Evolutionary conservation across 1,140 invertebrate species (phyloP).

Genomic region (Acromyrmex heyeri): DNA sequence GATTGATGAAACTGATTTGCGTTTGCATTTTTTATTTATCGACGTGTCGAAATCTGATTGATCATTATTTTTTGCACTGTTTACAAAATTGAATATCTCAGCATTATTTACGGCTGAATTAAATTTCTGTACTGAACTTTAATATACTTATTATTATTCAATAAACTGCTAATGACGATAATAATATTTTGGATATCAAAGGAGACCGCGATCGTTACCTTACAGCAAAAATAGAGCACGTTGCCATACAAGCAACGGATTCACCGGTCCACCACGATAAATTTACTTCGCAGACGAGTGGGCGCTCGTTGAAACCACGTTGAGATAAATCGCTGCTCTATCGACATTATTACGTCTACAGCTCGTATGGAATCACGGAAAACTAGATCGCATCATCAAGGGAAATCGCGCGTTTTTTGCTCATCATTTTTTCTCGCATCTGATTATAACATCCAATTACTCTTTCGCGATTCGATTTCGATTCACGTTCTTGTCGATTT

Average conservation of each 20-base stretch:
- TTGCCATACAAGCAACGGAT: conserved; percentile 34
- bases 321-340: conserved; percentile 19
- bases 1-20: conserved; percentile 1
- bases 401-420: not conserved
- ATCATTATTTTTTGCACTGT: not conserved
- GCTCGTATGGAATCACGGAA: not conserved
- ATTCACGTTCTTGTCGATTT: conserved; percentile 2
- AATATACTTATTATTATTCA: not conserved
- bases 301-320: conserved; percentile 8
- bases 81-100: not conserved
- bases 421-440: not conserved
- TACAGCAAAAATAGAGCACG: not conserved
- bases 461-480: not conserved
- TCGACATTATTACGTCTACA: conserved; percentile 28
- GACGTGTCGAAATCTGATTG: not conserved
- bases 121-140: not conserved
- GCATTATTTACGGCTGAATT: not conserved
- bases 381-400: not conserved
- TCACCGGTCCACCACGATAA: conserved; percentile 25
- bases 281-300: conserved; percentile 38
- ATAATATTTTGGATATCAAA: not conserved
- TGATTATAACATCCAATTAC: not conserved
- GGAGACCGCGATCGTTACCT: not conserved
- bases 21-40: not conserved
- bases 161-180: not conserved